Evolutionary conservation across 2,113 vertebrate genomes (phyloP), one percentile per base, ranked within the genome.

Genomic region (Cochlearius cochlearius): DNA sequence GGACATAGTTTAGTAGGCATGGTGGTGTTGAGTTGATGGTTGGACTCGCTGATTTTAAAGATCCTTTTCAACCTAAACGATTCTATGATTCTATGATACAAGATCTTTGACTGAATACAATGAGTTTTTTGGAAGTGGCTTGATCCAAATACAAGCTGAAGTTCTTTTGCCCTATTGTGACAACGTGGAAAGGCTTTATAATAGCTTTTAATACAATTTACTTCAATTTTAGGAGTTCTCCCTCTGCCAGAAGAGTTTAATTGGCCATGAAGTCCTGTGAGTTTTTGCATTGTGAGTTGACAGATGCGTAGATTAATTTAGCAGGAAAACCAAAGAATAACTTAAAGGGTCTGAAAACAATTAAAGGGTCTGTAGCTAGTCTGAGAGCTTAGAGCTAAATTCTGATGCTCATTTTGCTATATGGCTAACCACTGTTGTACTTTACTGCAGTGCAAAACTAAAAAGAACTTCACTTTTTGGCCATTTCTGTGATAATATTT

Each of bases 271-370:
- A 76, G 45, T 88, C 81, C 88, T 86, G 47, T 25, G 79, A 96
- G 75, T 59, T 94, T 93, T 86, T 80, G 36, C 16, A 63, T 26
- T 92, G 56, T 71, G 79, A 86, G 20, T 77, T 88, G 72, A 94
- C 78, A 92, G 88, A 96, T 59, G 72, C 41, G 60, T 49, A 87
- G 76, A 83, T 71, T 81, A 90, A 74, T 91, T 89, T 88, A 87
- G 52, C 25, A 91, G 59, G 17, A 84, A 90, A 94, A 34, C 4
- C 34, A 63, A 92, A 84, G 20, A 63, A 89, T 52, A 90, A 26
- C 39, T 72, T 71, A 71, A 77, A 88, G 27, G 7, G 12, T 75
- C 66, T 92, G 71, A 76, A 94, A 88, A 66, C 29, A 86, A 53
- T 63, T 83, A 52, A 77, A 84, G 30, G 5, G 5, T 88, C 50